Conservation (phyloP, 2,888 invertebrate genomes). For the Pharmacophagus antenor region DNA sequence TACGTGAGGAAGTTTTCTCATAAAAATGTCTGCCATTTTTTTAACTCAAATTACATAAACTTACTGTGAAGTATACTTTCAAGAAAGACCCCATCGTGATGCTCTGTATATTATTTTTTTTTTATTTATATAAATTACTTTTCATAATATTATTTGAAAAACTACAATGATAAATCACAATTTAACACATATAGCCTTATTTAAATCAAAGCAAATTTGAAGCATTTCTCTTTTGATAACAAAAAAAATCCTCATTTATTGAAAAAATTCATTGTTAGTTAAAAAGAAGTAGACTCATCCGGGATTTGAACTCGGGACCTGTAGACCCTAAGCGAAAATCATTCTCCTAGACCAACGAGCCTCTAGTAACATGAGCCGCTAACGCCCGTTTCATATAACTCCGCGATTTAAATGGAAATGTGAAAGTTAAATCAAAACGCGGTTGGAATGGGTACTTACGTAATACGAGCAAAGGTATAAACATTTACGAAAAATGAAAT, state of each 20-base stretch:
- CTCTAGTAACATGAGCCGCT: constrained; percentile 31
- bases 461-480: not conserved
- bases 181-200: too few relatives aligned
- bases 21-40: not conserved
- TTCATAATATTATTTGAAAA: too few relatives aligned
- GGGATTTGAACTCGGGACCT: constrained; percentile 82
- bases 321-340: constrained; percentile 82
- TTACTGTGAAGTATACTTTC: not conserved
- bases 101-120: too few relatives aligned
- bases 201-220: not conserved
- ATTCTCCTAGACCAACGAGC: constrained; percentile 82
- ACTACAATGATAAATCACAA: too few relatives aligned
- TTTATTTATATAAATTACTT: too few relatives aligned
- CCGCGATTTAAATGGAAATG: not conserved
- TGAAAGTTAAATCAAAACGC: not conserved
- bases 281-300: constrained; percentile 68
- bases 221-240: too few relatives aligned
- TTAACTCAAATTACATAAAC: not conserved
- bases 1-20: not conserved
- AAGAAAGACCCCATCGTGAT: too few relatives aligned
- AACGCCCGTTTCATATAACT: not conserved
- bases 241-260: too few relatives aligned
- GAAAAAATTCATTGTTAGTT: too few relatives aligned
- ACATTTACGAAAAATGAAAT: not conserved
- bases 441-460: not conserved